A percentile compares a stretch with the other conserved stretches of the same genome.
Conservation (phyloP, 1,140 invertebrate genomes). For the Thereuonema tuberculata region DNA sequence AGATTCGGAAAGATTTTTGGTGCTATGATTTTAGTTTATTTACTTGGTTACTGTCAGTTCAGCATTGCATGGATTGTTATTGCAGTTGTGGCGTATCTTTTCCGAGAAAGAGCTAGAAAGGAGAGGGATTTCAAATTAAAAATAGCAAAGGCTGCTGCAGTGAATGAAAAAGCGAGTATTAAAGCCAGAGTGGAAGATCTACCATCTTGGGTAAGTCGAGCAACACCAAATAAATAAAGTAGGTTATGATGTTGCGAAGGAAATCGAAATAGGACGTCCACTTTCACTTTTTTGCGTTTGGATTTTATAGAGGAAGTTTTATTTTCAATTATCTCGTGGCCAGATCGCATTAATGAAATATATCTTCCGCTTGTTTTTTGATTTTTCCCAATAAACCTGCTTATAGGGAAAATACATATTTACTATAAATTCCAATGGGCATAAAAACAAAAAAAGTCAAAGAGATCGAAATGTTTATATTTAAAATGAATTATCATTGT, state of each 20-base stretch:
- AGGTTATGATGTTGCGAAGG: too few species aligned
- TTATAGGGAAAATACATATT: too few species aligned
- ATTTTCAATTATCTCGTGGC: too few species aligned
- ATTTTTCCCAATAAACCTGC: too few species aligned
- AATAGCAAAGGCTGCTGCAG: slow-evolving; percentile 60
- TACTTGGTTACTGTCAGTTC: slow-evolving; percentile 71
- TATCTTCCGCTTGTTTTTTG: too few species aligned
- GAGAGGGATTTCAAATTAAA: slow-evolving; percentile 56
- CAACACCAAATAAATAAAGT: neutral
- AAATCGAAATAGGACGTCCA: too few species aligned
- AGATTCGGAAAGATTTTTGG: slow-evolving; percentile 15
- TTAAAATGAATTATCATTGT: too few species aligned
- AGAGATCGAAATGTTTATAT: too few species aligned
- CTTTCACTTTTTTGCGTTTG: neutral
- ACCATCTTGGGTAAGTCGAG: slow-evolving; percentile 68
- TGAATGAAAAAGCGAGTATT: slow-evolving; percentile 75
- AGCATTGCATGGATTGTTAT: slow-evolving; percentile 73
- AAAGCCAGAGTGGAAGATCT: slow-evolving; percentile 67
- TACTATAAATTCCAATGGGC: too few species aligned
- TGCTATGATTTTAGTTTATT: slow-evolving; percentile 37
- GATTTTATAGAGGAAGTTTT: neutral
- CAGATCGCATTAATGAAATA: too few species aligned
- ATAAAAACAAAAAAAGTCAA: too few species aligned
- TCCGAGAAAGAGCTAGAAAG: slow-evolving; percentile 61
- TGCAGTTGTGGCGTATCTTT: slow-evolving; percentile 59